Percentiles rank a stretch among this genome's conserved stretches.
phyloP scores from a whole-genome alignment of 2,888 invertebrate species.

The Andrena chrysosceles region DNA sequence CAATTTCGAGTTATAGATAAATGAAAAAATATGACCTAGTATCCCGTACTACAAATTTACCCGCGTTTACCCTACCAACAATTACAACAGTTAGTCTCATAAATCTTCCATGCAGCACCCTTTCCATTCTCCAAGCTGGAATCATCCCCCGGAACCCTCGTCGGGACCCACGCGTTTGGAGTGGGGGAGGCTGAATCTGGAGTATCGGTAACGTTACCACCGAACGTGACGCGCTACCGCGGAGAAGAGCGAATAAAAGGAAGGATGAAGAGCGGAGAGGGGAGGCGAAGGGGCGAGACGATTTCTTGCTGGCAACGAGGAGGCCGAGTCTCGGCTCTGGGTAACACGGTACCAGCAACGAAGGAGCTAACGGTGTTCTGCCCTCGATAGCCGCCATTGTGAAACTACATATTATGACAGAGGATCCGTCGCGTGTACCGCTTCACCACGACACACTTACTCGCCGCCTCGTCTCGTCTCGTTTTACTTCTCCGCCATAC shows the following conservation, averaged over 20 bases:
- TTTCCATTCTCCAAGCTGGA: no score
- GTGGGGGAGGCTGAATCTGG: background rate
- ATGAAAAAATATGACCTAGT: no score
- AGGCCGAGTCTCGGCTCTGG: constrained; percentile 62
- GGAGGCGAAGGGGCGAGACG: constrained; percentile 39
- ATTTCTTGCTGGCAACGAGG: constrained; percentile 59
- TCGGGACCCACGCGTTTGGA: no score
- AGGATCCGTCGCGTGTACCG: constrained; percentile 80
- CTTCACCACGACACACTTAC: constrained; percentile 81
- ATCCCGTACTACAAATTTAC: no score
- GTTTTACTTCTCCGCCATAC: constrained; percentile 71
- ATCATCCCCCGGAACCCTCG: no score
- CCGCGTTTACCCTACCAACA: no score
- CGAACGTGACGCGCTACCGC: constrained; percentile 23
- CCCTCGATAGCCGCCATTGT: constrained; percentile 83
- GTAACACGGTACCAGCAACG: constrained; percentile 80
- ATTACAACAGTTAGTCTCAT: no score
- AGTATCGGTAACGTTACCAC: constrained; percentile 32
- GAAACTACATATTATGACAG: constrained; percentile 83
- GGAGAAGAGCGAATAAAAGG: constrained; percentile 16
- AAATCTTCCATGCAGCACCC: no score
- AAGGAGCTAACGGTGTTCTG: constrained; percentile 82
- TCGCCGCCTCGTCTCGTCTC: constrained; percentile 68
- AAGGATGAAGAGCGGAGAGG: constrained; percentile 4
- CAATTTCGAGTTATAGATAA: no score